Percentiles rank a stretch among this genome's conserved stretches.
Conservation (phyloP, 2,113 vertebrate genomes). For the Vulpes vulpes region DNA sequence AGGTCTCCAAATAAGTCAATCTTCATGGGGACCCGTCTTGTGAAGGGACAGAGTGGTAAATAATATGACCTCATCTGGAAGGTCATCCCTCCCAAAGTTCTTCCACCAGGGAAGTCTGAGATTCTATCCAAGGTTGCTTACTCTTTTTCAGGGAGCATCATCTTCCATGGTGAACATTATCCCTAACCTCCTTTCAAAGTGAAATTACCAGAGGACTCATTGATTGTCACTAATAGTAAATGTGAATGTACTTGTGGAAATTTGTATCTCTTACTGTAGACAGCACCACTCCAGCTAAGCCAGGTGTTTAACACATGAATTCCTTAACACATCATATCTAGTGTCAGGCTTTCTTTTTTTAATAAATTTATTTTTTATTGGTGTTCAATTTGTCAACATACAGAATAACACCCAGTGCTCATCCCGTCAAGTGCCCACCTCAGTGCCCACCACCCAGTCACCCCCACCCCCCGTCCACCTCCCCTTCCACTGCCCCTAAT, state of each 20-base stretch:
- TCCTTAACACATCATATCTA: not conserved
- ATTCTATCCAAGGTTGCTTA: not conserved
- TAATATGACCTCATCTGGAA: not conserved
- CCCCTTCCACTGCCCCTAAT: too few species aligned
- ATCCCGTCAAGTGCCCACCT: too few species aligned
- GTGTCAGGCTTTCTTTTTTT: slow-evolving; percentile 3
- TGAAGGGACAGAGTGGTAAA: not conserved
- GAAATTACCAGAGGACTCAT: not conserved
- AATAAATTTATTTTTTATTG: too few species aligned
- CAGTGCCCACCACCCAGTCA: too few species aligned
- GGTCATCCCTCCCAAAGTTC: not conserved
- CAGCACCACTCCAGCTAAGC: not conserved
- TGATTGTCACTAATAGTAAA: not conserved
- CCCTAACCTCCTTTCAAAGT: not conserved
- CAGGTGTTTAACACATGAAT: not conserved
- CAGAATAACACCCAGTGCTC: too few species aligned
- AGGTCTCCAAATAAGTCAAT: not conserved
- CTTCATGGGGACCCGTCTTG: not conserved
- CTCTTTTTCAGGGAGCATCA: not conserved
- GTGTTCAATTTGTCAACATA: too few species aligned
- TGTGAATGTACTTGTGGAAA: not conserved
- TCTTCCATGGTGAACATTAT: not conserved
- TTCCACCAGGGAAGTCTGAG: not conserved
- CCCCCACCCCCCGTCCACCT: too few species aligned
- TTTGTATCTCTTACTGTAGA: not conserved